Percentiles rank a stretch among this genome's conserved stretches.
phyloP scores from a whole-genome alignment of 2,888 invertebrate species.

The Papilio demoleus region DNA sequence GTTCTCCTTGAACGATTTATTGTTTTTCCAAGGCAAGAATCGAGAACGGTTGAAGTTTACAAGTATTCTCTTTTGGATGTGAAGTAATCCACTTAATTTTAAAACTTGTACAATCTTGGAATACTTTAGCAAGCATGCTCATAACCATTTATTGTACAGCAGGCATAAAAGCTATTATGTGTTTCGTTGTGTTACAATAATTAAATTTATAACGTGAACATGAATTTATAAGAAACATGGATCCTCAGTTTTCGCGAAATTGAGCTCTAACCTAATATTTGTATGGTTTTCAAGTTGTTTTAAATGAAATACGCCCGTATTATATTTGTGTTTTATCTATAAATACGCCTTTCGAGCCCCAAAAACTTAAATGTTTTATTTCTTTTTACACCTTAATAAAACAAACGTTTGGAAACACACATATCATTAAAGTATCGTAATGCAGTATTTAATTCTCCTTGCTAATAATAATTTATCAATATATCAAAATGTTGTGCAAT shows the following conservation, averaged over 20 bases:
- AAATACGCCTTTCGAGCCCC: too few species aligned
- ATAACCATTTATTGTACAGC: conserved; percentile 38
- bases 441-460: background rate
- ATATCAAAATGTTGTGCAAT: background rate
- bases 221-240: background rate
- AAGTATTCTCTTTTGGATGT: conserved; percentile 66
- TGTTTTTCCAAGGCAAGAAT: conserved; percentile 55
- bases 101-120: conserved; percentile 62
- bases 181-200: conserved; percentile 12
- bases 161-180: conserved; percentile 13
- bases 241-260: too few species aligned
- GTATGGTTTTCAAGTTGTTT: too few species aligned
- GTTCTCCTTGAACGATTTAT: conserved; percentile 72
- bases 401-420: too few species aligned
- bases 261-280: too few species aligned
- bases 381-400: too few species aligned
- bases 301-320: too few species aligned
- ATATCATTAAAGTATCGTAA: too few species aligned
- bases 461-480: background rate
- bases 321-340: too few species aligned
- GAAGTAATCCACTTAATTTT: conserved; percentile 66
- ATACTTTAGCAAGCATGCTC: conserved; percentile 51
- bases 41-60: conserved; percentile 59
- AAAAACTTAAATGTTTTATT: too few species aligned
- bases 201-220: background rate